Evolutionary conservation across 2,113 vertebrate species (phyloP), one percentile per base, ranked within the genome.

Genomic region (Datnioides undecimradiatus): DNA sequence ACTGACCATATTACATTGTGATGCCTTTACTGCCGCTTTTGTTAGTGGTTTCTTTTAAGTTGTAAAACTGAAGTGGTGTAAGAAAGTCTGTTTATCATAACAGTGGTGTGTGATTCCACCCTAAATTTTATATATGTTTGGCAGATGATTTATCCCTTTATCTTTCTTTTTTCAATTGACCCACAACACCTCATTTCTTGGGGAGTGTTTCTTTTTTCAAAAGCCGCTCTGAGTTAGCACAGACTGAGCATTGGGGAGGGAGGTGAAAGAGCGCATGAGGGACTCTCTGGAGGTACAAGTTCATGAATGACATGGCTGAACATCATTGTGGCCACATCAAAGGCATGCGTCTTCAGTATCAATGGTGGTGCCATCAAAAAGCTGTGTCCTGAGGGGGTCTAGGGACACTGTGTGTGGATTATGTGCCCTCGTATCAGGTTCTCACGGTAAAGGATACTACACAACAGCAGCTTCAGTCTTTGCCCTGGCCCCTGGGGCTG

Each of bases 371-470:
- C 89, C 85, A 87, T 90, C 90, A 93, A 91, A 94, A 93, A 92
- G 86, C 90, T 75, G 80, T 90, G 79, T 90, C 92, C 91, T 83
- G 60, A 69, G 91, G 91, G 92, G 89, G 77, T 87, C 76, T 81
- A 79, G 76, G 89, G 87, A 91, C 90, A 91, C 92, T 91, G 87
- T 89, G 90, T 91, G 87, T 92, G 91, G 90, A 92, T 93, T 92
- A 92, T 91, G 76, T 91, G 86, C 80, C 75, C 46, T 69, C 52
- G 69, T 92, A 93, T 94, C 93, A 89, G 91, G 90, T 94, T 93
- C 89, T 90, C 88, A 84, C 85, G 82, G 91, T 93, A 95, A 95
- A 90, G 70, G 91, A 95, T 92, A 93, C 93, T 90, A 92, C 90
- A 94, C 92, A 92, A 91, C 86, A 81, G 87, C 87, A 84, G 88